Evolutionary conservation across 37 sponge, comb jelly and placozoan species (phyloP).

Genomic region (Lycopodina hypogea): DNA sequence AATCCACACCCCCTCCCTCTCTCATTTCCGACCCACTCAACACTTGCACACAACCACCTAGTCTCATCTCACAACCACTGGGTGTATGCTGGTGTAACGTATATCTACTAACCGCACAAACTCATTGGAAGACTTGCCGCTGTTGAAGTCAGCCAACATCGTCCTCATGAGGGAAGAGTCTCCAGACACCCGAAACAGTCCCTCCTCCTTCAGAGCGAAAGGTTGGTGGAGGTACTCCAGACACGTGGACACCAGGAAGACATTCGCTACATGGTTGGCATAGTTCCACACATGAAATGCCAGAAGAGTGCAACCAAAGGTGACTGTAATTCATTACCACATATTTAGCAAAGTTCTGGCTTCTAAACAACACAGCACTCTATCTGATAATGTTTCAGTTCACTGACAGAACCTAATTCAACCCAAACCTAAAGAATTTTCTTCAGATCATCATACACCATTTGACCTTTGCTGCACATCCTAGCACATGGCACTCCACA

Average conservation of each 20-base stretch:
- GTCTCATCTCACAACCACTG: no score
- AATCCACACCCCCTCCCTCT: no score
- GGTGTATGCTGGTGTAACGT: no score
- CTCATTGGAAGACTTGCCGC: constrained; percentile 15
- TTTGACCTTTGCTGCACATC: no score
- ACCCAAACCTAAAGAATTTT: background rate
- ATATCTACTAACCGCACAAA: constrained; percentile 6
- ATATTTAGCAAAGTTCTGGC: no score
- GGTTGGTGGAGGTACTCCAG: constrained; percentile 65
- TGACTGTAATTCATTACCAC: background rate
- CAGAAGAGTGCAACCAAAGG: background rate
- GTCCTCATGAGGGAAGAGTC: constrained; percentile 43
- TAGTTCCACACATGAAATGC: background rate
- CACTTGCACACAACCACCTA: no score
- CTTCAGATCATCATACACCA: no score
- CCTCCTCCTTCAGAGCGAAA: constrained; percentile 67
- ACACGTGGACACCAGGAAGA: constrained; percentile 48
- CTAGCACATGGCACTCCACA: no score
- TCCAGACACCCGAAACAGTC: constrained; percentile 75
- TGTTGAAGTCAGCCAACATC: constrained; percentile 43
- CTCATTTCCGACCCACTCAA: no score
- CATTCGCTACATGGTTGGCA: background rate
- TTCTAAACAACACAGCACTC: background rate
- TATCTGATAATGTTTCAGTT: background rate
- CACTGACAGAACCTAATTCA: background rate